Evolutionary conservation across 2,113 vertebrate genomes (phyloP), one percentile per base, ranked within the genome.

Genomic region (Halcyon senegalensis): DNA sequence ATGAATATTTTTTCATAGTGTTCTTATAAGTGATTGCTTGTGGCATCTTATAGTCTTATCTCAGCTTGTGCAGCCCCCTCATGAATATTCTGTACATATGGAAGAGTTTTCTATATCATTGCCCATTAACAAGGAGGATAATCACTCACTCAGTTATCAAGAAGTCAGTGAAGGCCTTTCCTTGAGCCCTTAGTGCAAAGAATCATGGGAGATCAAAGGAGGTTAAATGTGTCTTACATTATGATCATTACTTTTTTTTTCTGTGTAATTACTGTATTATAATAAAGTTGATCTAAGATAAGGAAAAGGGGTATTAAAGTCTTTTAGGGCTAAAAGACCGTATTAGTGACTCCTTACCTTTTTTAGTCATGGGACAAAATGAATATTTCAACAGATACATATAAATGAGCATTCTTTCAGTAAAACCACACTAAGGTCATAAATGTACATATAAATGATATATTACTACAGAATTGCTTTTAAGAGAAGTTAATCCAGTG

Each of bases 131-230:
- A 98, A 97, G 98, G 98, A 97, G 99, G 98, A 99, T 99, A 99
- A 99, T 99, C 99, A 98, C 98, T 99, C 99, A 99, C 99, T 98
- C 99, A 98, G 98, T 99, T 99, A 99, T 99, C 99, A 98, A 98
- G 97, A 98, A 98, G 99, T 99, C 99, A 99, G 98, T 98, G 98
- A 98, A 97, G 98, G 98, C 98, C 98, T 98, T 98, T 98, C 98
- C 97, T 98, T 94, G 95, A 58, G 95, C 96, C 97, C 95, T 92
- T 60, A 77, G 93, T 97, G 98, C 89, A 90, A 96, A 89, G 98
- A 98, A 98, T 97, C 96, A 78, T 96, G 98, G 97, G 98, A 98
- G 94, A 98, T 90, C 97, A 97, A 74, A 93, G 96, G 97, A 98
- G 98, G 98, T 98, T 98, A 98, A 98, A 98, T 97, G 94, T 98